Conservation (phyloP, 1,140 invertebrate genomes). For the Gyrodactylus bullatarudis region DNA sequence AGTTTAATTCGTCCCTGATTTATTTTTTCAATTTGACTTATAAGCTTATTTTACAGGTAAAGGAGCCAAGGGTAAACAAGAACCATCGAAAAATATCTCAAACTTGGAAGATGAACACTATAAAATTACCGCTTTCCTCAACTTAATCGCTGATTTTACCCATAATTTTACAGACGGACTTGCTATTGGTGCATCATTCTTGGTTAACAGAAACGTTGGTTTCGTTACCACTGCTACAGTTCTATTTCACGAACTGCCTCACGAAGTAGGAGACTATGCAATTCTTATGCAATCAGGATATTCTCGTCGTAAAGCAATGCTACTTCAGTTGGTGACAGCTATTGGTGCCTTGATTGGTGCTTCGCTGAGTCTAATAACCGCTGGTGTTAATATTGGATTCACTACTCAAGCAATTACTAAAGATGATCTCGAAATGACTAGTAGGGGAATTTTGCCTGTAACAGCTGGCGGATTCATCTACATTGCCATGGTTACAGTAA, state of each 20-base stretch:
- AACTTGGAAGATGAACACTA: slow-evolving; percentile 25
- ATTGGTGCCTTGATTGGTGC: slow-evolving; percentile 66
- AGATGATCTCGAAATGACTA: slow-evolving; percentile 31
- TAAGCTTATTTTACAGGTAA: background rate
- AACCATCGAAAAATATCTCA: background rate
- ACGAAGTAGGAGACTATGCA: slow-evolving; percentile 86
- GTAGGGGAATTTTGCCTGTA: slow-evolving; percentile 28
- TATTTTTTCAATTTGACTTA: background rate
- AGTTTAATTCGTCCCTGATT: background rate
- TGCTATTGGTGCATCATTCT: slow-evolving; percentile 74
- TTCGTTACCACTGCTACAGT: slow-evolving; percentile 64
- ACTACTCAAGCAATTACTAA: slow-evolving; percentile 21
- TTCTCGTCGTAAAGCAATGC: slow-evolving; percentile 27
- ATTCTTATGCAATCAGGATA: slow-evolving; percentile 6
- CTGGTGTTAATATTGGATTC: slow-evolving; percentile 29
- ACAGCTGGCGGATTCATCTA: slow-evolving; percentile 93
- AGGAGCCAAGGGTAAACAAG: background rate
- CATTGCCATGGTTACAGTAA: slow-evolving; percentile 66
- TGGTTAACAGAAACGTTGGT: slow-evolving; percentile 33
- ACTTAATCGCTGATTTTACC: slow-evolving; percentile 62
- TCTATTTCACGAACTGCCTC: slow-evolving; percentile 71
- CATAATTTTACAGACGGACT: slow-evolving; percentile 89
- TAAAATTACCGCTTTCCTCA: slow-evolving; percentile 63
- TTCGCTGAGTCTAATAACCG: slow-evolving; percentile 40
- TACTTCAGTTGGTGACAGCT: slow-evolving; percentile 58